Evolutionary conservation across 2,888 invertebrate species (phyloP), one percentile per base, ranked within the genome.

Genomic region (Drosophila robusta): DNA sequence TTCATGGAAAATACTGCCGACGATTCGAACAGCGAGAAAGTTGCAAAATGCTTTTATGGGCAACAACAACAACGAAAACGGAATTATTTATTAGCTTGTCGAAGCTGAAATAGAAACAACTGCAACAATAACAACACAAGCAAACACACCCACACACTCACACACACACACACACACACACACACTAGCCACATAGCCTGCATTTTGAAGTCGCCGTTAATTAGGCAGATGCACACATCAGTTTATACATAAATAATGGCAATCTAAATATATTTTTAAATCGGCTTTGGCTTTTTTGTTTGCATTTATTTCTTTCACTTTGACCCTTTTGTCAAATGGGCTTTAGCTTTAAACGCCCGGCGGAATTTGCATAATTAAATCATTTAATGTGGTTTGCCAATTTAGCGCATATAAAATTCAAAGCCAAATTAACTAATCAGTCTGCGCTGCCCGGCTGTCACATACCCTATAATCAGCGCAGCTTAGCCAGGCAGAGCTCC

Each of bases 301-400:
- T 60, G 65, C 60, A 56, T 70, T 22, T 47, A 55, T 63, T 57
- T 70, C 72, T 70, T 66, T 65, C 72, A 72, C 71, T 72, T 54
- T 57, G 65, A 61, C 65, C 70, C 61, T 65, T 70, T 70, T 63
- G 29, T 49, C 46, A 54, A 47, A 29, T 50, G 32, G 32, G 65
- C 29, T 68, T 46, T 14, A 16, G 44, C 62, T 41, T 45, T 57
- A 46, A 69, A 55, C 62, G 38, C 58, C 58, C 64, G 16, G 12
- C 44, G 6, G 56, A 32, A 71, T 80, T 81, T 81, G 70, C 81
- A 80, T 80, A 80, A 81, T 80, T 80, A 76, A 76, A 60, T 52
- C 66, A 71, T 80, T 72, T 78, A 73, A 80, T 81, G 73, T 80
- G 70, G 81, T 73, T 81, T 78, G 81, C 69, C 81, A 76, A 80